Conservation (phyloP, 2,113 vertebrate genomes). For the Cephalophus harveyi region DNA sequence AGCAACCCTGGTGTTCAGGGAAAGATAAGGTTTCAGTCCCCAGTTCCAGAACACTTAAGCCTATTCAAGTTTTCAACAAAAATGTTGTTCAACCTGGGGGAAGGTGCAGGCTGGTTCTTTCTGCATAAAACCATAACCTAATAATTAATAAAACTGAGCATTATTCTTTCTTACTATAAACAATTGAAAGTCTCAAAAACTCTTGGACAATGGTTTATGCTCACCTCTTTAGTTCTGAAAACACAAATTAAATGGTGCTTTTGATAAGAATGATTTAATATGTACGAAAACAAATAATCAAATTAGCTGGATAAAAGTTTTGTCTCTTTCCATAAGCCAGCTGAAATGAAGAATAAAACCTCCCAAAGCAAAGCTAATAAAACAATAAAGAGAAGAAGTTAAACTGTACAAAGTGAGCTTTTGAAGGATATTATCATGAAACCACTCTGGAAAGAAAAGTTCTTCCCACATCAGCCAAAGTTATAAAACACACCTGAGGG, state of each 20-base stretch:
- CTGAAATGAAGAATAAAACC: constrained; percentile 7
- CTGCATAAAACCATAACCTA: not conserved
- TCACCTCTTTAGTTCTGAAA: constrained; percentile 29
- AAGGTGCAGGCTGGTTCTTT: not conserved
- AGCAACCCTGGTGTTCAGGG: constrained; percentile 44
- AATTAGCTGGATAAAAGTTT: constrained; percentile 2
- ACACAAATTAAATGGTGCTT: constrained; percentile 18
- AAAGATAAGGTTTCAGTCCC: constrained; percentile 49
- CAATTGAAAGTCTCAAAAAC: not conserved
- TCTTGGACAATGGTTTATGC: not conserved
- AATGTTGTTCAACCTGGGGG: not conserved
- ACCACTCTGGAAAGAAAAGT: not conserved
- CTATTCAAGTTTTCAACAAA: not conserved
- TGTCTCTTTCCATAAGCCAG: constrained; percentile 7
- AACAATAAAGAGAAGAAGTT: constrained; percentile 11
- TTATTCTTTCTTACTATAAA: not conserved
- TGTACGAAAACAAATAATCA: constrained; percentile 42
- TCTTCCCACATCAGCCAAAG: not conserved
- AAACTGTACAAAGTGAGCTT: not conserved
- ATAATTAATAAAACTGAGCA: not conserved
- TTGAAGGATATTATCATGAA: constrained; percentile 12
- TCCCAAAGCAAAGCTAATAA: constrained; percentile 6
- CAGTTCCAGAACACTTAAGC: not conserved
- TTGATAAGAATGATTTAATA: constrained; percentile 55
- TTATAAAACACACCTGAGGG: not conserved